Evolutionary conservation across 2,888 invertebrate species (phyloP).

Genomic region (Zhuqinia jingwanae): DNA sequence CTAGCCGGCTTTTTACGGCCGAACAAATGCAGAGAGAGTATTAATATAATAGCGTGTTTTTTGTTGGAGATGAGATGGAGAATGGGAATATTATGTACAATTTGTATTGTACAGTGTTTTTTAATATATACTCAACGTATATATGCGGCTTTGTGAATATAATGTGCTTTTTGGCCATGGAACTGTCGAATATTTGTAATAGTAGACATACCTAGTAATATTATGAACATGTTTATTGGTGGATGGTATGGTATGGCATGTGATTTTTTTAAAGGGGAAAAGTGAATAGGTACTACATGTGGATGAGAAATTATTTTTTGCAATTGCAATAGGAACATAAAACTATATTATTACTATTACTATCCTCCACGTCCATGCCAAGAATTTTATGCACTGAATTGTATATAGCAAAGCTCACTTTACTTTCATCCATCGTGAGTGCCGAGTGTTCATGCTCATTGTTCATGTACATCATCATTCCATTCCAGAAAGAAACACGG

Average conservation of each 20-base stretch:
- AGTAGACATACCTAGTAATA: no score
- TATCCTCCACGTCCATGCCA: slow-evolving; percentile 15
- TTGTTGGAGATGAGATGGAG: not conserved
- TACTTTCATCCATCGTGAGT: slow-evolving; percentile 54
- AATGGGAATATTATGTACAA: slow-evolving; percentile 2
- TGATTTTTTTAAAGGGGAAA: not conserved
- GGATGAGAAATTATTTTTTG: slow-evolving; percentile 19
- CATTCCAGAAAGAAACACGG: slow-evolving; percentile 64
- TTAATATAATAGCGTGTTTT: slow-evolving; percentile 34
- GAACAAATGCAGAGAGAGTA: no score
- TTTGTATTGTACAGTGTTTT: no score
- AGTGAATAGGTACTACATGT: not conserved
- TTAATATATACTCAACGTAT: no score
- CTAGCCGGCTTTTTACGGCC: slow-evolving; percentile 58
- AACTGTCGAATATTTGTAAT: no score
- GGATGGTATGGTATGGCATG: not conserved
- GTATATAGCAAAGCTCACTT: slow-evolving; percentile 17
- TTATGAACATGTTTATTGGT: not conserved
- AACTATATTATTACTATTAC: not conserved
- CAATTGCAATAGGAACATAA: not conserved
- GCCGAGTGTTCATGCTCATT: slow-evolving; percentile 65
- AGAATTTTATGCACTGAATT: not conserved
- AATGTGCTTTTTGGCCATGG: slow-evolving; percentile 58
- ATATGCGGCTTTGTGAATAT: not conserved
- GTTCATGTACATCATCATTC: slow-evolving; percentile 72